phyloP scores from a whole-genome alignment of 2,888 invertebrate genomes.

The Exephanes ischioxanthus region DNA sequence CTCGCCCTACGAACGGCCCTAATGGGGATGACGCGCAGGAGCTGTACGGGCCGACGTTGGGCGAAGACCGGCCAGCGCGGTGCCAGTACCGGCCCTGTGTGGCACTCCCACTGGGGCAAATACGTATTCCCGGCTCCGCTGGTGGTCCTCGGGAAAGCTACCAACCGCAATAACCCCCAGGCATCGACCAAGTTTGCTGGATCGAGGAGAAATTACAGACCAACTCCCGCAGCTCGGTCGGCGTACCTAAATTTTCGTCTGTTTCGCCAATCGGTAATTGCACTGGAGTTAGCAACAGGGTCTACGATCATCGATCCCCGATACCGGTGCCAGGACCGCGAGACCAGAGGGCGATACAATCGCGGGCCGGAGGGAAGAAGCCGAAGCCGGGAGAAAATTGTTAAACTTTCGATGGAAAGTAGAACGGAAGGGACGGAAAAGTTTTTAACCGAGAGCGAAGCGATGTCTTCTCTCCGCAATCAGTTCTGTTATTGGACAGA shows the following conservation, averaged over 20 bases:
- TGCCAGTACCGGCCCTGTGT: not conserved
- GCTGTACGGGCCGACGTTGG: not conserved
- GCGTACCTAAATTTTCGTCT: slow-evolving; percentile 48
- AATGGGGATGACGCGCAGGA: not conserved
- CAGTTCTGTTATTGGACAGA: not conserved
- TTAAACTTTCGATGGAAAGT: not conserved
- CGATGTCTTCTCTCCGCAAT: not conserved
- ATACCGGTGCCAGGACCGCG: not conserved
- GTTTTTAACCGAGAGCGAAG: not conserved
- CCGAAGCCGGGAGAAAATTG: slow-evolving; percentile 2
- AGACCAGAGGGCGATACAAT: not conserved
- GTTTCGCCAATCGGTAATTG: slow-evolving; percentile 76
- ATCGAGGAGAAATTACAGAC: slow-evolving; percentile 80
- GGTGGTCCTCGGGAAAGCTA: not conserved
- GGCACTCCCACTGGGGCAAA: not conserved
- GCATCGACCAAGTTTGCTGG: slow-evolving; percentile 75
- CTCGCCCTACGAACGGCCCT: not conserved
- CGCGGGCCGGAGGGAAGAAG: not conserved
- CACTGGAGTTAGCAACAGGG: slow-evolving; percentile 71
- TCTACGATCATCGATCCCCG: slow-evolving; percentile 57
- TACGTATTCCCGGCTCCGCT: not conserved
- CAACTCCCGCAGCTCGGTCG: slow-evolving; percentile 19
- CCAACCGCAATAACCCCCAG: slow-evolving; percentile 63
- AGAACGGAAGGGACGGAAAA: not conserved
- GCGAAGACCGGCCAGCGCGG: too few species aligned